These are phyloP conservation scores for Ochropleura leucogaster DNA, from an alignment of 2,888 invertebrate species.

Conservation along the genomic window DNA sequence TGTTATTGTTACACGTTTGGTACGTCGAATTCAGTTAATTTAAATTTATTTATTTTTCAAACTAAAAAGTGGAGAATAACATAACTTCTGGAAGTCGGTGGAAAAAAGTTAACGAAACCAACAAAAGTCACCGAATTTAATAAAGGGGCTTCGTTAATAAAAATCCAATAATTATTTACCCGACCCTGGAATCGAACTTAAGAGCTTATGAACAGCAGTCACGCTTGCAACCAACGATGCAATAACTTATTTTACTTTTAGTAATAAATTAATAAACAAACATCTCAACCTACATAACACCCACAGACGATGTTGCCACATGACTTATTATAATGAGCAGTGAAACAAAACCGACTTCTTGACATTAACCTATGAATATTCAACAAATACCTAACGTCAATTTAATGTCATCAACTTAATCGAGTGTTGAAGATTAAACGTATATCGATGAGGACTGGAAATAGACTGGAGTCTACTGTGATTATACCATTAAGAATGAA, in stretches of 20 bases:
- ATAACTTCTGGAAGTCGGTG: too few species aligned
- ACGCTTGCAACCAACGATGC: too few species aligned
- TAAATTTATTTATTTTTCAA: too few species aligned
- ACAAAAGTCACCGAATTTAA: too few species aligned
- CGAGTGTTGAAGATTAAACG: slow-evolving; percentile 19
- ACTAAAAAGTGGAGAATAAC: too few species aligned
- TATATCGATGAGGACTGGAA: not conserved
- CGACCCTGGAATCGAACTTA: too few species aligned
- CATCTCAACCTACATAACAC: not conserved
- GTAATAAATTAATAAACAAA: not conserved
- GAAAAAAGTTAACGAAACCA: too few species aligned
- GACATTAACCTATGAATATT: slow-evolving; percentile 41
- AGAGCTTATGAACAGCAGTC: too few species aligned
- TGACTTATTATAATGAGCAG: not conserved
- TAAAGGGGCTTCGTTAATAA: too few species aligned
- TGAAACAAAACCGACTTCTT: slow-evolving; percentile 20
- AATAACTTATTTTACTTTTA: not conserved
- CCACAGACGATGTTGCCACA: slow-evolving; percentile 10
- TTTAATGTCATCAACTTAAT: slow-evolving; percentile 18
- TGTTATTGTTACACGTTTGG: too few species aligned
- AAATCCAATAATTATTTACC: too few species aligned
- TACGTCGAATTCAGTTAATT: too few species aligned
- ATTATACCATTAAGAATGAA: not conserved
- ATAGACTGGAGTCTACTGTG: not conserved
- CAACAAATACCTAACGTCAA: slow-evolving; percentile 3